Evolutionary conservation across 2,113 vertebrate species (phyloP).

Genomic region (Erythrolamprus reginae): DNA sequence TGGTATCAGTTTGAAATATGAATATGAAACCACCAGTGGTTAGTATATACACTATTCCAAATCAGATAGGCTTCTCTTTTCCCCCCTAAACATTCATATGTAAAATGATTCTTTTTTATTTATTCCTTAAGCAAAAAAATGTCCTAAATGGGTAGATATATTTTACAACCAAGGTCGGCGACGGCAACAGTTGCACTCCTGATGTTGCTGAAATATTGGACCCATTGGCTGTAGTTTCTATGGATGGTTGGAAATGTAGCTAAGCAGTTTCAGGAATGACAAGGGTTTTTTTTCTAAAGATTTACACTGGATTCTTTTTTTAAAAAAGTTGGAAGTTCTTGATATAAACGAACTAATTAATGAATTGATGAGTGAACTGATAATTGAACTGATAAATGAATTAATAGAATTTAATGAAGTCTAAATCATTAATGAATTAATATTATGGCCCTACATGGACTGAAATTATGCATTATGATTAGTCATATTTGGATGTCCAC

Average conservation of each 20-base stretch:
- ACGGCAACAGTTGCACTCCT: not conserved
- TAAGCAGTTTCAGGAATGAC: not conserved
- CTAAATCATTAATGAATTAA: not conserved
- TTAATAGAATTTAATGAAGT: not conserved
- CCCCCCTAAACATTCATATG: not conserved
- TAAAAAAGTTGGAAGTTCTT: not conserved
- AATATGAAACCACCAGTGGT: not conserved
- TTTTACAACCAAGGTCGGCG: not conserved
- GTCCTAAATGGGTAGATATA: not conserved
- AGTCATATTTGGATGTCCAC: not conserved
- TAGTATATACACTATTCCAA: not conserved
- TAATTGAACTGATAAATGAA: not conserved
- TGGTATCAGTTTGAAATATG: not conserved
- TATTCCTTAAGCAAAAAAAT: not conserved
- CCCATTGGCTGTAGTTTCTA: not conserved
- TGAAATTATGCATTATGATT: not conserved
- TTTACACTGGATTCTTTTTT: not conserved
- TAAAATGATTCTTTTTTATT: not conserved
- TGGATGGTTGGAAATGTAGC: not conserved
- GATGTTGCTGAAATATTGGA: not conserved
- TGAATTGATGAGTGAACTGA: not conserved
- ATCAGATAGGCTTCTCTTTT: not conserved
- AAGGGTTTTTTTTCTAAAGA: not conserved
- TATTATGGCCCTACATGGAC: not conserved
- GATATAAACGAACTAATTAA: not conserved